Conservation (phyloP, 2,797 vertebrate genomes). For the Smutsia temminckii region DNA sequence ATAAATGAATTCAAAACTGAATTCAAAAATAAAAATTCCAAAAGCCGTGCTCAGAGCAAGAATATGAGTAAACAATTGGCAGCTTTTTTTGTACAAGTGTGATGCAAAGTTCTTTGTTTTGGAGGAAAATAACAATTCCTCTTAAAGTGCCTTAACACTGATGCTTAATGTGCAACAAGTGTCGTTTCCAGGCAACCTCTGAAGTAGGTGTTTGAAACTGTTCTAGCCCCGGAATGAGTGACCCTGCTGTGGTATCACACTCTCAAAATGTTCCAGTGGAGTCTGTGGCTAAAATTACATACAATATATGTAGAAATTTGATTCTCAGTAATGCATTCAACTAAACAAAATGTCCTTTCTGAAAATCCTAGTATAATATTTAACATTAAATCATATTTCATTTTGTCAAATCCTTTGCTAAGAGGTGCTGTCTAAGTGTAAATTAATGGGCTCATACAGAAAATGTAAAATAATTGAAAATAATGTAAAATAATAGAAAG, state of each 20-base stretch:
- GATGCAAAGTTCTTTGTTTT: background rate
- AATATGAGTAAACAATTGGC: background rate
- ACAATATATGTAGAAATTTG: background rate
- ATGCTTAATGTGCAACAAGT: conserved; percentile 55
- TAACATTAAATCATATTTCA: background rate
- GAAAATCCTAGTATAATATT: background rate
- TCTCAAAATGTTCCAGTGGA: background rate
- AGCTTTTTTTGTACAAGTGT: background rate
- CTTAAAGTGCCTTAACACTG: conserved; percentile 53
- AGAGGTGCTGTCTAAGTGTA: background rate
- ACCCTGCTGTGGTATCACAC: background rate
- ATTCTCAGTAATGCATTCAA: background rate
- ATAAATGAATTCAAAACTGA: background rate
- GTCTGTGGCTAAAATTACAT: background rate
- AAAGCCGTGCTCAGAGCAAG: background rate
- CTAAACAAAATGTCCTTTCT: background rate
- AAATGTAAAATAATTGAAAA: background rate
- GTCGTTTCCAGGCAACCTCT: conserved; percentile 78
- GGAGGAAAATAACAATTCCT: background rate
- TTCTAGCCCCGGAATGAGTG: background rate
- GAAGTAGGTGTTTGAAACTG: conserved; percentile 35
- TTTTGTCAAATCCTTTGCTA: background rate
- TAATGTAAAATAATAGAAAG: background rate
- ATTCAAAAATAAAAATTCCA: background rate
- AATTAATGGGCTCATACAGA: background rate